Percentiles rank a stretch among this genome's conserved stretches.
phyloP scores from a whole-genome alignment of 2,113 vertebrate genomes.

The Notarius lentiginosus region DNA sequence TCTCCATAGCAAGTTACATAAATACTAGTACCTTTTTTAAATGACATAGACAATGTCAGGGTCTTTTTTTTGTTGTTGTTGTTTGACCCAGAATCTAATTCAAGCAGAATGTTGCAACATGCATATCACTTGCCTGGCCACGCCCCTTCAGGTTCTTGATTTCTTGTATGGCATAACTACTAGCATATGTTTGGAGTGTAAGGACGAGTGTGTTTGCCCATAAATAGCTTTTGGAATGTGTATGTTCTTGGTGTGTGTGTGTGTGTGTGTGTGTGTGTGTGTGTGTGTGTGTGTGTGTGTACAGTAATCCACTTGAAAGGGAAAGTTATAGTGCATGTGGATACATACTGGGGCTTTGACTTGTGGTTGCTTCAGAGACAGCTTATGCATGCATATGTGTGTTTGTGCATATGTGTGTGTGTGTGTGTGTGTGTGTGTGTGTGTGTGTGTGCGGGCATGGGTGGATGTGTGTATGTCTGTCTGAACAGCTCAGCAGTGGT shows the following conservation, averaged over 20 bases:
- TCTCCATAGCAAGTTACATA: background rate
- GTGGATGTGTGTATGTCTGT: slow-evolving; percentile 30
- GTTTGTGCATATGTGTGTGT: slow-evolving; percentile 12
- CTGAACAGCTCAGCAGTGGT: slow-evolving; percentile 44
- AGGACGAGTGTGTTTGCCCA: slow-evolving; percentile 43
- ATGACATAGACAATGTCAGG: background rate
- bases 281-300: background rate
- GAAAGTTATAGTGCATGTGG: slow-evolving; percentile 42
- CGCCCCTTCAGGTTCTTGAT: slow-evolving; percentile 37
- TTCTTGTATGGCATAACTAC: slow-evolving; percentile 53
- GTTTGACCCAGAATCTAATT: slow-evolving; percentile 45
- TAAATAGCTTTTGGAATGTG: slow-evolving; percentile 42
- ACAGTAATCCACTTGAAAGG: slow-evolving; percentile 45
- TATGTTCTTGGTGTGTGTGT: slow-evolving; percentile 16
- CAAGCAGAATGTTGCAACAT: slow-evolving; percentile 51
- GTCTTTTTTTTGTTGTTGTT: slow-evolving; percentile 2
- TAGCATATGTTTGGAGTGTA: slow-evolving; percentile 58
- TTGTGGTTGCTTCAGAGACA: slow-evolving; percentile 48
- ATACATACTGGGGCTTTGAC: slow-evolving; percentile 42
- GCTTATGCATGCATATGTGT: slow-evolving; percentile 43
- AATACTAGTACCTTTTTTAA: background rate
- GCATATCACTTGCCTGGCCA: slow-evolving; percentile 35
- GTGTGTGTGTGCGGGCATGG: slow-evolving; percentile 7
- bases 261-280: slow-evolving; percentile 17
- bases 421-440: slow-evolving; percentile 28